Percentiles rank a stretch among this genome's conserved stretches.
Evolutionary conservation across 2,888 invertebrate genomes (phyloP).

Genomic region (Dioctria linearis): DNA sequence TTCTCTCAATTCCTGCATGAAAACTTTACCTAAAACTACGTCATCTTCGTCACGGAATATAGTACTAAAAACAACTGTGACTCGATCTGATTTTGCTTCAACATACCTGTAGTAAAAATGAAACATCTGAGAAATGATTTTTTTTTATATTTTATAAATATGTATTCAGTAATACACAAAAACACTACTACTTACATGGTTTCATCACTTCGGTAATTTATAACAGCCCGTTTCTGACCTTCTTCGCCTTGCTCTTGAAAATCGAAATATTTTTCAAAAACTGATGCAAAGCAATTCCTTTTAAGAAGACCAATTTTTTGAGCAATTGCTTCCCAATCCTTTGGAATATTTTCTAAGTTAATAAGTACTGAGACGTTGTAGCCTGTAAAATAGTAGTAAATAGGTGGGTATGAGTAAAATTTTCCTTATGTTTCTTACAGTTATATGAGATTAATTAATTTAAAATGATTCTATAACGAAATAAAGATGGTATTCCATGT

Average conservation of each 20-base stretch:
- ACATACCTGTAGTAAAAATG: constrained; percentile 83
- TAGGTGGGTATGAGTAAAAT: no score
- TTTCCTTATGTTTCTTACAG: no score
- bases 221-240: constrained; percentile 94
- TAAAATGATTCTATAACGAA: no score
- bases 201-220: constrained; percentile 98
- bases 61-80: constrained; percentile 99
- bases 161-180: neutral
- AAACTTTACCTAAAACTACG: constrained; percentile 98
- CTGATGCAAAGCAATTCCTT: constrained; percentile 98
- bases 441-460: no score
- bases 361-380: constrained; percentile 95
- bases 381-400: constrained; percentile 73
- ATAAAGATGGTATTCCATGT: no score
- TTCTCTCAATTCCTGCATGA: constrained; percentile 99
- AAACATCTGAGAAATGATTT: constrained; percentile 14
- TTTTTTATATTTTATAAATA: neutral
- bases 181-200: constrained; percentile 83
- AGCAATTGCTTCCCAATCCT: constrained; percentile 90
- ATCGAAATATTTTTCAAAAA: constrained; percentile 99
- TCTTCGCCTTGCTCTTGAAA: constrained; percentile 95
- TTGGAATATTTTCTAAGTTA: constrained; percentile 93
- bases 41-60: constrained; percentile 99
- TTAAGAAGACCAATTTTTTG: constrained; percentile 95
- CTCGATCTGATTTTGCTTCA: constrained; percentile 97